Conservation (phyloP, 2,797 vertebrate genomes). For the Ciconia nigra region DNA sequence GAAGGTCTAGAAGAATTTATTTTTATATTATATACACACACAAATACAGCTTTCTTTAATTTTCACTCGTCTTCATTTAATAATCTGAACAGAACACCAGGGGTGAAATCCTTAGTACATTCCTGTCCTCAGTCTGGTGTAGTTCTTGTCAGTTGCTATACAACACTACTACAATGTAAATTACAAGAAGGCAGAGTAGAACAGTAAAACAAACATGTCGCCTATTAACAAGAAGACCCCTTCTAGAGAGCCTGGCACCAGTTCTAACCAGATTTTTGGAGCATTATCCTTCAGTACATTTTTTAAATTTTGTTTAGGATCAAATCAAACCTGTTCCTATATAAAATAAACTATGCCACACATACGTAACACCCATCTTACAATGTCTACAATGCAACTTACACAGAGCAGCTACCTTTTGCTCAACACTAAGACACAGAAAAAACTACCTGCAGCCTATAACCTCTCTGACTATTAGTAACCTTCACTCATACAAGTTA, state of each 20-base stretch:
- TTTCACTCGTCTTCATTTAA: not conserved
- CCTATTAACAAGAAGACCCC: not conserved
- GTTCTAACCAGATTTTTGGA: not conserved
- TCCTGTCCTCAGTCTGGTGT: not conserved
- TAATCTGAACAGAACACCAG: not conserved
- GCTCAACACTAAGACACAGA: not conserved
- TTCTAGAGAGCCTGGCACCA: not conserved
- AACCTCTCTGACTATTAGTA: not conserved
- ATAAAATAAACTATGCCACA: not conserved
- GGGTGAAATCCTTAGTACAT: not conserved
- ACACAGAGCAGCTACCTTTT: not conserved
- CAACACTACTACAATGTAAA: not conserved
- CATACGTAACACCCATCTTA: not conserved
- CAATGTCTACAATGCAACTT: not conserved
- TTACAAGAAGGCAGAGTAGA: not conserved
- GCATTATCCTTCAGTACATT: not conserved
- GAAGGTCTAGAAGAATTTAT: not conserved
- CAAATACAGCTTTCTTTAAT: not conserved
- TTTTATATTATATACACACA: not conserved
- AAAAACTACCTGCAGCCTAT: not conserved
- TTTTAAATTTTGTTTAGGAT: not conserved
- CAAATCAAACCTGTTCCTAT: not conserved
- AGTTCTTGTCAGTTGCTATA: not conserved
- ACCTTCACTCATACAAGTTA: not conserved
- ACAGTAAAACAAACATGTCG: not conserved